Conservation (phyloP, 53 echinoderm and acorn worm species). For the Astropecten irregularis region DNA sequence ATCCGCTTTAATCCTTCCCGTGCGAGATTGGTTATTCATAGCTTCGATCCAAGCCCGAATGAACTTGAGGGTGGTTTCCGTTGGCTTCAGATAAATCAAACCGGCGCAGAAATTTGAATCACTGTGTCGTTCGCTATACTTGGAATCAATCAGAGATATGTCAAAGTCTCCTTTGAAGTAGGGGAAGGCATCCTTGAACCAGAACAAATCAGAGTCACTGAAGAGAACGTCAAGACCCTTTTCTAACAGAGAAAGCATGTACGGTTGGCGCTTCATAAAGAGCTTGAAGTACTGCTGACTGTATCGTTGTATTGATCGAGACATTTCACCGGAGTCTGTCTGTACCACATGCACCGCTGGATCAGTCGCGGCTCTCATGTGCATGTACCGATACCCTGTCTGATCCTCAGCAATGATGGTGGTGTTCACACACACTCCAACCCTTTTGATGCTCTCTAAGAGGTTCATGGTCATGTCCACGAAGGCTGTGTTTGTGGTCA, state of each 20-base stretch:
- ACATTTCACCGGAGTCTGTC: background rate
- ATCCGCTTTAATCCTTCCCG: background rate
- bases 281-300: too few species aligned
- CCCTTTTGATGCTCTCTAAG: conserved; percentile 20
- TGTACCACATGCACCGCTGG: background rate
- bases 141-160: background rate
- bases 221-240: conserved; percentile 38
- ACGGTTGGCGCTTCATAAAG: conserved; percentile 10
- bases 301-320: background rate
- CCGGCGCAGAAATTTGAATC: background rate
- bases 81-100: background rate
- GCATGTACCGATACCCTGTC: background rate
- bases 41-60: background rate
- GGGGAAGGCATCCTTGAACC: conserved; percentile 8
- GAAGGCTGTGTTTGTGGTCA: background rate
- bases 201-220: conserved; percentile 26
- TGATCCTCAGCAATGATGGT: conserved; percentile 18
- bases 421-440: background rate
- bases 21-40: background rate
- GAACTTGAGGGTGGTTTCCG: too few species aligned
- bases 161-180: conserved; percentile 1
- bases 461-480: conserved; percentile 8
- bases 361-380: background rate
- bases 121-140: background rate
- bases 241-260: background rate